Percentiles rank a stretch among this genome's conserved stretches.
Evolutionary conservation across 2,113 vertebrate species (phyloP).

Genomic region (Passerina amoena): DNA sequence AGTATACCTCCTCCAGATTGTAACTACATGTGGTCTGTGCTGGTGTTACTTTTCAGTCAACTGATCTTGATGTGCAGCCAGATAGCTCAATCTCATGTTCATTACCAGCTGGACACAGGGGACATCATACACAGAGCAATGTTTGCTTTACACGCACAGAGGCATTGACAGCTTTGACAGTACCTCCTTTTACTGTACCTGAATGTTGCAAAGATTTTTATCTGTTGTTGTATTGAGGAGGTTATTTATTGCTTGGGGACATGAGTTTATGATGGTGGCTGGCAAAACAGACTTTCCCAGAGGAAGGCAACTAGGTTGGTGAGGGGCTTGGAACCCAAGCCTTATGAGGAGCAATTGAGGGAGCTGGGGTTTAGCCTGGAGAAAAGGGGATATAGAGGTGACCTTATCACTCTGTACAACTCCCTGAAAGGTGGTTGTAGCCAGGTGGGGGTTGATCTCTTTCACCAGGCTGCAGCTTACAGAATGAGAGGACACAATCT

Average conservation of each 20-base stretch:
- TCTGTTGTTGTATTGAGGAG: background rate
- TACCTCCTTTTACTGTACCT: background rate
- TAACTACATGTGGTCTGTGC: background rate
- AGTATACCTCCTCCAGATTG: background rate
- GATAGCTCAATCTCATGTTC: background rate
- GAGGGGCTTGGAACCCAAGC: no score
- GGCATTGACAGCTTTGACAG: background rate
- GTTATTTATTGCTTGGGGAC: background rate
- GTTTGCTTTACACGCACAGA: background rate
- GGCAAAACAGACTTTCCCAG: background rate
- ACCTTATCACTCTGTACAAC: no score
- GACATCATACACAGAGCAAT: fast-evolving
- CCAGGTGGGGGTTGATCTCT: no score
- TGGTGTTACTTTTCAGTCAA: conserved; percentile 9
- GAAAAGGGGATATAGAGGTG: no score
- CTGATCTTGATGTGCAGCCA: background rate
- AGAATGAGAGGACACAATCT: no score
- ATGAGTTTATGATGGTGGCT: background rate
- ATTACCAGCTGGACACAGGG: background rate
- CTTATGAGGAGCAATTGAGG: no score
- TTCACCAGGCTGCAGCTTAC: no score
- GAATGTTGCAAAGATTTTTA: background rate
- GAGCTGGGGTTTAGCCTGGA: no score
- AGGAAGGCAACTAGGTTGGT: no score
- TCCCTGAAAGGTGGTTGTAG: no score